Evolutionary conservation across 2,797 vertebrate genomes (phyloP).

Genomic region (Lacerta agilis): DNA sequence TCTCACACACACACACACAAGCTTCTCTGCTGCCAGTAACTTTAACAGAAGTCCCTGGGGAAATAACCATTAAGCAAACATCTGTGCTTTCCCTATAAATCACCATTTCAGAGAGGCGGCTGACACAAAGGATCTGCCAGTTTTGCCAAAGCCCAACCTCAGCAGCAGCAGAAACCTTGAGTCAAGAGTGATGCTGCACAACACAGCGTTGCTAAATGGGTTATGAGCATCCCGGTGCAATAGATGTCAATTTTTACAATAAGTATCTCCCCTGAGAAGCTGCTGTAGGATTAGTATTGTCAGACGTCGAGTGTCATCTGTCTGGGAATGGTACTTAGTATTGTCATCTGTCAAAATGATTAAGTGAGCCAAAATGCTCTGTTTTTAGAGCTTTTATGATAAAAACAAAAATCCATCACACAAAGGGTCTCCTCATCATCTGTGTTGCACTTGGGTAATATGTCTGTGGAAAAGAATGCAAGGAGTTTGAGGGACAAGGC

Average conservation of each 20-base stretch:
- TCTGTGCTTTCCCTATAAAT: slow-evolving; percentile 57
- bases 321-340: slow-evolving; percentile 48
- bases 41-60: slow-evolving; percentile 38
- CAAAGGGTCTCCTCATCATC: slow-evolving; percentile 39
- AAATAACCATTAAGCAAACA: slow-evolving; percentile 65
- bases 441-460: slow-evolving; percentile 38
- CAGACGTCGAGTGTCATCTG: slow-evolving; percentile 62
- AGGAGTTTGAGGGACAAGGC: slow-evolving; percentile 18
- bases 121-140: slow-evolving; percentile 46
- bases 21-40: slow-evolving; percentile 39
- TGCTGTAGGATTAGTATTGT: slow-evolving; percentile 66
- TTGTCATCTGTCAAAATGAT: slow-evolving; percentile 71
- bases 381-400: slow-evolving; percentile 55
- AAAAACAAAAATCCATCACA: slow-evolving; percentile 57
- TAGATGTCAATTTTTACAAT: slow-evolving; percentile 60
- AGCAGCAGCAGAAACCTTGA: slow-evolving; percentile 37
- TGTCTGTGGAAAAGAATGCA: slow-evolving; percentile 28
- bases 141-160: slow-evolving; percentile 28
- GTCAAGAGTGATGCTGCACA: slow-evolving; percentile 49
- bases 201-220: slow-evolving; percentile 46
- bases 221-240: slow-evolving; percentile 57
- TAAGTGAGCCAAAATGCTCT: slow-evolving; percentile 58
- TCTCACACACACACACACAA: not conserved
- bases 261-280: slow-evolving; percentile 61
- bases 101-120: slow-evolving; percentile 37